Percentiles rank a stretch among this genome's conserved stretches.
These are phyloP conservation scores for Notodonta ziczac DNA, from an alignment of 2,888 invertebrate species.

Conservation along the genomic window DNA sequence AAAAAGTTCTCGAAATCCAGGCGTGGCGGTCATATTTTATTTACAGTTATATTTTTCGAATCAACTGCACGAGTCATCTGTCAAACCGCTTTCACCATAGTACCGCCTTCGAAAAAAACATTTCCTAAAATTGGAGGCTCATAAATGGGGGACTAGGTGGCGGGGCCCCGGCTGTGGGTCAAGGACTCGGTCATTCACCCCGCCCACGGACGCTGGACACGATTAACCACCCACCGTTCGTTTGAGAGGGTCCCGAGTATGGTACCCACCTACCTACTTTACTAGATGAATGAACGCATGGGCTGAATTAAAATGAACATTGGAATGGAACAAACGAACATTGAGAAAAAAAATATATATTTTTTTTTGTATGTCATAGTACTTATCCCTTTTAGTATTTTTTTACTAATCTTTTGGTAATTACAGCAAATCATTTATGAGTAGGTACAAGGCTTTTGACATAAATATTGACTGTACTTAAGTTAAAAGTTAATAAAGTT, in stretches of 20 bases:
- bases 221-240: neutral
- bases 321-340: no score
- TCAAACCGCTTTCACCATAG: constrained; percentile 25
- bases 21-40: neutral
- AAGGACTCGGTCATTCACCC: constrained; percentile 73
- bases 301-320: no score
- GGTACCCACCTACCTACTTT: neutral
- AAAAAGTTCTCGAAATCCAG: neutral
- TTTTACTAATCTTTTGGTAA: no score
- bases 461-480: no score
- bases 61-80: constrained; percentile 1
- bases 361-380: no score
- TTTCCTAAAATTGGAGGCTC: constrained; percentile 39
- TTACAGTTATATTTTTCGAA: neutral
- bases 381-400: no score
- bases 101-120: constrained; percentile 16
- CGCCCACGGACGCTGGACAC: constrained; percentile 35
- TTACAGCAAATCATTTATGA: no score
- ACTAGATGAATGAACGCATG: neutral
- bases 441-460: no score
- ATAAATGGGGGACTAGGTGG: constrained; percentile 31
- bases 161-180: constrained; percentile 55
- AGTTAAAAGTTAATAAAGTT: no score
- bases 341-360: no score
- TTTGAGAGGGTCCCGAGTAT: neutral